Base-by-base conservation (phyloP, 2,113 vertebrate species). In the Semnopithecus entellus region DNA sequence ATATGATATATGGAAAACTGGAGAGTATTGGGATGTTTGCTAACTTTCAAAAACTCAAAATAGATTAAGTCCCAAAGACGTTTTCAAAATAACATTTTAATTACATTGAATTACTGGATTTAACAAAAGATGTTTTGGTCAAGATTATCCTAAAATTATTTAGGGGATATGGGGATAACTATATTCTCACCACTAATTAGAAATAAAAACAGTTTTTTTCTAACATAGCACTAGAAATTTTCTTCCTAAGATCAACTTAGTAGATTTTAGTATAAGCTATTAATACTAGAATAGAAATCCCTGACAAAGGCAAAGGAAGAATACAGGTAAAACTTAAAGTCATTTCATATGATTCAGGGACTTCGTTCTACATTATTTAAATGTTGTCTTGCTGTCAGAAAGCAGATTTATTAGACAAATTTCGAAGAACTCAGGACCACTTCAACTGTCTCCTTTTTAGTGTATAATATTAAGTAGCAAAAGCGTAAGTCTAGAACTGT, bases 1-100 rank as follows among this genome's bases (percentile, higher is more conserved):
- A 96, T 48, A 57, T 72, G 38, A 66, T n/a, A 66, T n/a, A 93
- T 2, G 16, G 50, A 75, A 87, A 92, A 76, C 3, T 66, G 35
- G 45, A 72, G 6, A 80, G 3, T 45, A 86, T 52, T 75, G 70
- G 20, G 32, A n/a, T 73, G 93, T 83, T 80, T 38, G 80, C 22
- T 57, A 86, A 89, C n/a, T 81, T 59, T 91, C 55, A 91, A 89
- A 95, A 94, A 30, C 20, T 83, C 40, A 68, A 95, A 95, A 80
- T 17, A 92, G 64, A 81, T 35, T 18, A 91, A 78, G 72, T 84
- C 9, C 73, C 57, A 57, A 89, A 95, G 4, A 87, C 23, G 43
- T 50, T 88, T 92, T 95, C 32, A 68, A 96, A 73, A 70, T 89
- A 92, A 79, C 6, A 90, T 81, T 86, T 95, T 75, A 95, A 95